These are phyloP conservation scores for Dioctria linearis DNA, from an alignment of 2,888 invertebrate species.

Conservation along the genomic window DNA sequence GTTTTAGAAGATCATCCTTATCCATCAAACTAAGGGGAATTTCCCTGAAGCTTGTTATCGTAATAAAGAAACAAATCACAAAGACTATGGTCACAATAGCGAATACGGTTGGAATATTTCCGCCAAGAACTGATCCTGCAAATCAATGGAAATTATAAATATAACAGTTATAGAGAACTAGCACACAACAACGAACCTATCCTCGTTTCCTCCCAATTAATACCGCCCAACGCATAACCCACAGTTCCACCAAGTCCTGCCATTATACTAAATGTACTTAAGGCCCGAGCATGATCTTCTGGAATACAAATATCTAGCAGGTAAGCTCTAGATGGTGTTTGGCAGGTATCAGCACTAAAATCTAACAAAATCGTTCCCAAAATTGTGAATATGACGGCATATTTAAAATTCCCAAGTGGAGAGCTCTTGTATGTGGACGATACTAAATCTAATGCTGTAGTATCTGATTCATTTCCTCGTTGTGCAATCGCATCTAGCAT, in stretches of 20 bases:
- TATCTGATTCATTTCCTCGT: constrained; percentile 44
- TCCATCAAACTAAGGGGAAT: constrained; percentile 72
- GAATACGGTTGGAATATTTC: constrained; percentile 76
- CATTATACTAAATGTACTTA: constrained; percentile 77
- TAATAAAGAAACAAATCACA: constrained; percentile 73
- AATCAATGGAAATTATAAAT: constrained; percentile 26
- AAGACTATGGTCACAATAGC: constrained; percentile 75
- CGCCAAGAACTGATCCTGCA: constrained; percentile 72
- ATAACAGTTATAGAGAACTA: constrained; percentile 57
- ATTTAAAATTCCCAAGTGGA: constrained; percentile 63
- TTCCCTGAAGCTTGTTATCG: constrained; percentile 75
- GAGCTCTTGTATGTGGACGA: background rate
- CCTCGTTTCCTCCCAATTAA: constrained; percentile 75
- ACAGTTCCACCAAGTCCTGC: constrained; percentile 77
- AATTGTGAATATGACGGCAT: constrained; percentile 74
- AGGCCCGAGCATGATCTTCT: constrained; percentile 76
- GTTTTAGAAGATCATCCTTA: constrained; percentile 66
- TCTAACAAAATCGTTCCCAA: constrained; percentile 76
- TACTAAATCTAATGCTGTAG: background rate
- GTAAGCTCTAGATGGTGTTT: constrained; percentile 77
- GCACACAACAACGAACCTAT: constrained; percentile 63
- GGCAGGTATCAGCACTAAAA: constrained; percentile 78
- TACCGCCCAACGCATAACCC: constrained; percentile 75
- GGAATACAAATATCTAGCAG: constrained; percentile 76
- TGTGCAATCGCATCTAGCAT: background rate